Evolutionary conservation across 1,140 invertebrate species (phyloP), one percentile per base, ranked within the genome.

Genomic region (Polypedilum pembai): DNA sequence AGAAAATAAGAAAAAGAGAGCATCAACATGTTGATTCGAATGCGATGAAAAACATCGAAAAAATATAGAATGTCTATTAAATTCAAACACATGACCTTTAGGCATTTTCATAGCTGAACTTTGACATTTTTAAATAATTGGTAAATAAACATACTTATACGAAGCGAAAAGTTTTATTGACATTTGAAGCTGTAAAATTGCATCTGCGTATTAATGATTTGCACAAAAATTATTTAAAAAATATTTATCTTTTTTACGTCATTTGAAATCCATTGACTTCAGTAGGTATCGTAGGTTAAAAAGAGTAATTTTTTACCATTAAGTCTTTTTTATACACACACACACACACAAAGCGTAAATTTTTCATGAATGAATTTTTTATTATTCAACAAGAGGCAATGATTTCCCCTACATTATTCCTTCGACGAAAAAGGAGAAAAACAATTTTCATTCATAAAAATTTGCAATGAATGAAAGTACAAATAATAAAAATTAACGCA

Each of bases 341-440:
- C 41, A 45, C 41, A 56, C 7, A 15, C 45, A 56, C 45, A 56
- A 12, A 56, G 45, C 10, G 12, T n/a, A 4, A 15, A 56, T 56
- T 56, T 56, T 56, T 56, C 45, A 56, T 56, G 45, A 56, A 56
- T 56, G 45, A 56, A 56, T n/a, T 15, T 56, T 56, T 56, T 33
- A 33, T 33, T 33, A 5, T 33, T 33, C 24, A 33, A 33, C 45
- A n/a, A 56, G 45, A 12, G 45, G 45, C 15, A 56, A 15, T 1
- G 4, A 56, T 56, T 56, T 56, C 45, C 45, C 45, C 45, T 56
- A 56, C 12, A 56, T 56, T n/a, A 56, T n/a, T 56, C 45, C 5
- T 15, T 56, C 12, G 15, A 12, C 12, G 45, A 56, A n/a, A 56
- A 4, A 56, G 12, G 45, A 56, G 41, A 12, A 45, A 45, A 45